A percentile compares a stretch with the other conserved stretches of the same genome.
These are phyloP conservation scores for Alectoris magna DNA, from an alignment of 2,797 vertebrate genomes.

Conservation along the genomic window DNA sequence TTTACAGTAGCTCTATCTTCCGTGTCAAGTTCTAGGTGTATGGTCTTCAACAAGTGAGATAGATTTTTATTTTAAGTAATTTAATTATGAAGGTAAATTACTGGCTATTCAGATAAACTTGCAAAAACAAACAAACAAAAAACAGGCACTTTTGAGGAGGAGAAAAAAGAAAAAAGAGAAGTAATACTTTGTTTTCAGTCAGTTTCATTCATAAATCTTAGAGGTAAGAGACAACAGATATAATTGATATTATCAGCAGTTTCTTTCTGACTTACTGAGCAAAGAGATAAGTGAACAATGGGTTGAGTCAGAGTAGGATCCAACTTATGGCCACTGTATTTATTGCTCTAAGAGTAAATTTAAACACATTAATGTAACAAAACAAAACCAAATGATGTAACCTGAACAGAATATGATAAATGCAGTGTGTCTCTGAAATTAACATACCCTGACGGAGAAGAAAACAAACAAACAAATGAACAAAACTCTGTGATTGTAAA, in stretches of 20 bases:
- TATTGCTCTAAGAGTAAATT: not conserved
- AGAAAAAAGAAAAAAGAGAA: not conserved
- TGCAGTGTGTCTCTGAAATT: not conserved
- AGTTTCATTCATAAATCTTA: not conserved
- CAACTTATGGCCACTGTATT: not conserved
- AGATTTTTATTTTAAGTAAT: not conserved
- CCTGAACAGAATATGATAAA: not conserved
- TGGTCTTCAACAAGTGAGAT: not conserved
- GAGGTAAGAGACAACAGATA: not conserved
- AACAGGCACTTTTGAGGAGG: not conserved
- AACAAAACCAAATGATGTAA: no score
- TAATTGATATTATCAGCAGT: constrained; percentile 10
- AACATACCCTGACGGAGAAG: not conserved
- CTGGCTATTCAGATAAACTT: not conserved
- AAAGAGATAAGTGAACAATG: not conserved
- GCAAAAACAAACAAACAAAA: no score
- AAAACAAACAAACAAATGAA: not conserved
- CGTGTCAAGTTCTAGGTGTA: not conserved
- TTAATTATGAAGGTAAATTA: not conserved
- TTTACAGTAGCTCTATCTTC: not conserved
- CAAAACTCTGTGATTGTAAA: not conserved
- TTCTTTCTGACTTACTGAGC: not conserved
- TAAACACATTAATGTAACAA: not conserved
- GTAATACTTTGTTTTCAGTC: not conserved
- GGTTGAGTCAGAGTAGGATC: not conserved